Percentiles rank a stretch among this genome's conserved stretches.
Conservation (phyloP, 2,797 vertebrate genomes). For the Onychomys torridus region DNA sequence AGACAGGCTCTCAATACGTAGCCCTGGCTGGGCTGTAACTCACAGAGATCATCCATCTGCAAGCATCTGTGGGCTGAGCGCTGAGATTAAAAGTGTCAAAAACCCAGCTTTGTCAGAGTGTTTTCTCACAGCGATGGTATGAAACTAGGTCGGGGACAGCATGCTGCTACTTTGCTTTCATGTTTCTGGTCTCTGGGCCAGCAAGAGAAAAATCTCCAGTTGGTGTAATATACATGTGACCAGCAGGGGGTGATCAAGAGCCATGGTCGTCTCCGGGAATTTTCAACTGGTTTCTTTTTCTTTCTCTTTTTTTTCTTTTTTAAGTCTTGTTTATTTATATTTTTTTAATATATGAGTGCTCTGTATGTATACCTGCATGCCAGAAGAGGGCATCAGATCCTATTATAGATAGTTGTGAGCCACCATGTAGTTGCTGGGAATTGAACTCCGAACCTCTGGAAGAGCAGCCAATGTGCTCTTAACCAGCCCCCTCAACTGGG, state of each 20-base stretch:
- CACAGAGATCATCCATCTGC: neutral
- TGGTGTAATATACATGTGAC: neutral
- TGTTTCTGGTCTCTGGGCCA: neutral
- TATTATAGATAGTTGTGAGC: neutral
- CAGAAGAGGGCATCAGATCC: neutral
- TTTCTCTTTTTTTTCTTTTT: neutral
- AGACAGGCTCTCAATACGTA: neutral
- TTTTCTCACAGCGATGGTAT: neutral
- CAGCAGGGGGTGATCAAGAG: conserved; percentile 60
- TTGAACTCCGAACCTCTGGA: neutral
- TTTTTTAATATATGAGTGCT: neutral
- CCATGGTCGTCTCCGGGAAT: neutral
- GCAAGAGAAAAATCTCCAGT: neutral
- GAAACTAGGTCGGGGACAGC: neutral
- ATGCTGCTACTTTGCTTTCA: neutral
- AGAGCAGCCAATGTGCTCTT: neutral
- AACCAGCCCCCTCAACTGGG: neutral
- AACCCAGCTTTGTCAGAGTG: neutral
- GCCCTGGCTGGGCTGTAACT: neutral
- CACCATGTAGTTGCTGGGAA: neutral
- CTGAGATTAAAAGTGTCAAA: neutral
- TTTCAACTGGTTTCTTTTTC: neutral
- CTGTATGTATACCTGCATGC: neutral
- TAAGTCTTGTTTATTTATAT: neutral
- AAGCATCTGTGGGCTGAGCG: accelerated